Conservation (phyloP, 2,797 vertebrate species). For the Catharus ustulatus region DNA sequence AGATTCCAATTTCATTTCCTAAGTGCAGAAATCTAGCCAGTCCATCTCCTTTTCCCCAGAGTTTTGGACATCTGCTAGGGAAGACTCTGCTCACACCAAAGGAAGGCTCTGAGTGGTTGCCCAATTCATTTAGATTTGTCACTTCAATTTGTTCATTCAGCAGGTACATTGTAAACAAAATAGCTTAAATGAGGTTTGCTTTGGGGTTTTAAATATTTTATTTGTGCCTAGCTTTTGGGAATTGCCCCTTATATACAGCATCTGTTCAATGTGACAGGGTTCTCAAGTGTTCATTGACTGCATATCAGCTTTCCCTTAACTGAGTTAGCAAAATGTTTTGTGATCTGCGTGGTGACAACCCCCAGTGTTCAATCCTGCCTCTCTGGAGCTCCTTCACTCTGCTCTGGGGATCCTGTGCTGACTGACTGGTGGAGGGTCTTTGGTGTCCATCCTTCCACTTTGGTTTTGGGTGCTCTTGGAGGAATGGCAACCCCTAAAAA, state of each 20-base stretch:
- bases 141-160: conserved; percentile 50
- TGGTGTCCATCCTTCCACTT: accelerated
- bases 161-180: conserved; percentile 61
- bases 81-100: background rate
- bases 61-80: conserved; percentile 46
- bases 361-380: background rate
- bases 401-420: background rate
- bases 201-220: conserved; percentile 59
- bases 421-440: background rate
- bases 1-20: conserved; percentile 38
- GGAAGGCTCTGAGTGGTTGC: conserved; percentile 39
- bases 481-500: background rate
- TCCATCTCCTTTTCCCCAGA: conserved; percentile 42
- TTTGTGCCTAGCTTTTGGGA: conserved; percentile 50
- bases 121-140: conserved; percentile 61
- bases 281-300: conserved; percentile 6
- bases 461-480: background rate
- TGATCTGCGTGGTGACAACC: background rate
- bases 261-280: conserved; percentile 4
- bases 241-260: conserved; percentile 21
- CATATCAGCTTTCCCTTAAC: background rate
- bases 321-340: background rate
- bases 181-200: conserved; percentile 49
- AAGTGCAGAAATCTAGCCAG: conserved; percentile 47
- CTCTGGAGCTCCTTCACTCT: background rate